Percentiles rank a stretch among this genome's conserved stretches.
Conservation (phyloP, 92 coral and sea anemone species). For the Actinernus sp. region DNA sequence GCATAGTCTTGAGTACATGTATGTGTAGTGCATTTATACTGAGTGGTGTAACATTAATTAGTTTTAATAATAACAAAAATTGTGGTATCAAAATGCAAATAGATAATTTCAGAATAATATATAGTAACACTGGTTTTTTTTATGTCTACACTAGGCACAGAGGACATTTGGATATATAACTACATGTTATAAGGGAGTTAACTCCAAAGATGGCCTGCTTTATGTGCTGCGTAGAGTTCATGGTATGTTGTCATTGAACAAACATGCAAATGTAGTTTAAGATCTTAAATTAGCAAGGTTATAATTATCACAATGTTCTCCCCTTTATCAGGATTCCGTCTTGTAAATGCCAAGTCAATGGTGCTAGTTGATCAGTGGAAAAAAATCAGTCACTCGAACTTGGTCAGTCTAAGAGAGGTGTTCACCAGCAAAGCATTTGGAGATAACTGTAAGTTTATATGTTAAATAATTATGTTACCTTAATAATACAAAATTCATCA, state of each 20-base stretch:
- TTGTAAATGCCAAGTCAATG: conserved; percentile 94
- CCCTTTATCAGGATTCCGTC: conserved; percentile 90
- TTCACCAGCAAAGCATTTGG: conserved; percentile 97
- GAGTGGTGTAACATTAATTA: too few relatives aligned
- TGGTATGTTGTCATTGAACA: conserved; percentile 77
- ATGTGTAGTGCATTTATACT: too few relatives aligned
- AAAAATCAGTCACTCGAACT: conserved; percentile 91
- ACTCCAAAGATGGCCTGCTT: conserved; percentile 89
- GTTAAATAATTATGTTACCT: too few relatives aligned
- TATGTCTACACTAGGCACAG: too few relatives aligned
- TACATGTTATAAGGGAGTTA: conserved; percentile 93
- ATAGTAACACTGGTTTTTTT: too few relatives aligned
- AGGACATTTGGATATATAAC: conserved; percentile 99
- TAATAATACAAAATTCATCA: too few relatives aligned
- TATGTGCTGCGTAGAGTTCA: conserved; percentile 92
- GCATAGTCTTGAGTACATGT: too few relatives aligned
- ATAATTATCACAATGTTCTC: neutral
- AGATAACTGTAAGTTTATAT: conserved; percentile 91
- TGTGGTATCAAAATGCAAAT: too few relatives aligned
- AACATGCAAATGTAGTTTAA: too few relatives aligned
- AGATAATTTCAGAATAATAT: too few relatives aligned
- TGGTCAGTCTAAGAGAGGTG: conserved; percentile 94
- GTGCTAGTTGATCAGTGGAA: conserved; percentile 97
- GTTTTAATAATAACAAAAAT: too few relatives aligned
- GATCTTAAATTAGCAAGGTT: too few relatives aligned